Percentiles rank a stretch among this genome's conserved stretches.
phyloP scores from a whole-genome alignment of 2,113 vertebrate genomes.

The Tenrec ecaudatus region DNA sequence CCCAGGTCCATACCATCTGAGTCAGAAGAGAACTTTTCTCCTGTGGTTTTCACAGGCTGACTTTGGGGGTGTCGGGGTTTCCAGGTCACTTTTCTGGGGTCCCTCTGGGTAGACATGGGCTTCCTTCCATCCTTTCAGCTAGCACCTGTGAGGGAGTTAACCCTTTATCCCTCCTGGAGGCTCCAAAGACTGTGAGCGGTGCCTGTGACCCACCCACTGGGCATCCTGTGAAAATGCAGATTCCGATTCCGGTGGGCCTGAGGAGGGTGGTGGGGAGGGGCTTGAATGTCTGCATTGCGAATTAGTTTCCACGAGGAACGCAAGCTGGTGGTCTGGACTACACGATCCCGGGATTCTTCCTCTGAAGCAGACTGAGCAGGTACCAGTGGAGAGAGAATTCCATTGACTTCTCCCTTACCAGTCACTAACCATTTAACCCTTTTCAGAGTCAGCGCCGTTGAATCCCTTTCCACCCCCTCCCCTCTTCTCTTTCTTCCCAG shows the following conservation, averaged over 20 bases:
- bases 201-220: neutral
- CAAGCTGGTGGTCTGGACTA: neutral
- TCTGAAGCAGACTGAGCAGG: neutral
- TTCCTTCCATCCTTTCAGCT: neutral
- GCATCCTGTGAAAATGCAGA: neutral
- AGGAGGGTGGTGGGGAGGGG: too few species aligned
- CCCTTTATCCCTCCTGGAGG: neutral
- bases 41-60: too few species aligned
- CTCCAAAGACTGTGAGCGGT: neutral
- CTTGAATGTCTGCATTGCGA: neutral
- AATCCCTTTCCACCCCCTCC: neutral
- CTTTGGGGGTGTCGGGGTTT: too few species aligned
- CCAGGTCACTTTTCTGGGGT: too few species aligned
- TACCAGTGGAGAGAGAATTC: neutral
- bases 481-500: neutral
- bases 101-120: neutral
- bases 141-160: neutral
- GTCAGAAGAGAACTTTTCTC: too few species aligned
- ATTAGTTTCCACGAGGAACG: neutral
- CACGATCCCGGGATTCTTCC: neutral
- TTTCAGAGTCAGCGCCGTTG: neutral
- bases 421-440: neutral
- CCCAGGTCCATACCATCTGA: too few species aligned
- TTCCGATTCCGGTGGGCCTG: neutral
- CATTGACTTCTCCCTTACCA: neutral